phyloP scores from a whole-genome alignment of 2,888 invertebrate species.

The Lasius fuliginosus region DNA sequence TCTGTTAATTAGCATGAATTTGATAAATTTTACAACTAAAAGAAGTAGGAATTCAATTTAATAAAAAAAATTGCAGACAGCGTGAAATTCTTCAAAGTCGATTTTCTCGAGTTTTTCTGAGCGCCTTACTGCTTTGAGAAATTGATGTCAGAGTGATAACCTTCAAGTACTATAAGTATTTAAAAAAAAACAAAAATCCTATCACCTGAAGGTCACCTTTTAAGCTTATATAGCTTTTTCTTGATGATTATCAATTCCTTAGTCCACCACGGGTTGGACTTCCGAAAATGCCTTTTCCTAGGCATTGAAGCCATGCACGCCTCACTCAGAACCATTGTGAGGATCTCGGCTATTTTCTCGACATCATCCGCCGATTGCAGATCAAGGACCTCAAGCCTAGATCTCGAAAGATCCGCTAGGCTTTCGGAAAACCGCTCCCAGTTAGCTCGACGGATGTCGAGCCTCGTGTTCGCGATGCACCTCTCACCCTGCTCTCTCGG shows the following conservation, averaged over 20 bases:
- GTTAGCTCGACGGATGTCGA: background rate
- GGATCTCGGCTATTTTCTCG: background rate
- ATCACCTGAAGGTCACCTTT: too few species aligned
- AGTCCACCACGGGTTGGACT: constrained; percentile 46
- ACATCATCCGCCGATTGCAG: background rate
- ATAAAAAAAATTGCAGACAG: too few species aligned
- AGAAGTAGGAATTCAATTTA: too few species aligned
- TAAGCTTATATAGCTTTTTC: too few species aligned
- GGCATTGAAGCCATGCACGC: background rate
- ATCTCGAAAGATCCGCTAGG: background rate
- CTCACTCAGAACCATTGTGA: background rate
- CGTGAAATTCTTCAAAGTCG: too few species aligned
- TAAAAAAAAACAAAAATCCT: too few species aligned
- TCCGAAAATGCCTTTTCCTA: background rate
- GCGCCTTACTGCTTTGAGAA: too few species aligned
- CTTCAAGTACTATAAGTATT: too few species aligned
- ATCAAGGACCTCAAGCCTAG: background rate
- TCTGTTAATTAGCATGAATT: too few species aligned
- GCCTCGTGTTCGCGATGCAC: background rate
- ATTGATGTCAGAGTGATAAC: too few species aligned
- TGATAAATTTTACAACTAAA: too few species aligned
- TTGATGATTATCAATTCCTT: background rate
- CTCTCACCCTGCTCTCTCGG: background rate
- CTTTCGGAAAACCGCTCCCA: background rate
- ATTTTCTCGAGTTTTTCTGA: too few species aligned